phyloP scores from a whole-genome alignment of 2,888 invertebrate species.

The Tenthredo mesomela region DNA sequence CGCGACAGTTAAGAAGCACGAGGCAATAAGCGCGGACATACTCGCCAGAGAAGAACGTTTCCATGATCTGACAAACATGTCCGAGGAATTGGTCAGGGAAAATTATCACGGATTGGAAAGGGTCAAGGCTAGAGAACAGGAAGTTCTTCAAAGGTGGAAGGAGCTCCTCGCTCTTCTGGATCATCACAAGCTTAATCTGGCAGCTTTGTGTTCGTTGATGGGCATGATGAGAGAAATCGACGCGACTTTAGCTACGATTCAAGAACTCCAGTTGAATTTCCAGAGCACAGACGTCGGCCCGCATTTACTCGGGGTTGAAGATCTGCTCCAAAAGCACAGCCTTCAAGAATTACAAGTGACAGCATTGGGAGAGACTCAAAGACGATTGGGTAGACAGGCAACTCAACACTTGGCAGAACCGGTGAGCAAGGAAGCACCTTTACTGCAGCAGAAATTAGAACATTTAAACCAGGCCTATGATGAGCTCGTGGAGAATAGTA shows the following conservation, averaged over 20 bases:
- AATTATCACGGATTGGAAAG: constrained; percentile 94
- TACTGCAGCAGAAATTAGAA: constrained; percentile 86
- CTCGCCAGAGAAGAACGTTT: constrained; percentile 96
- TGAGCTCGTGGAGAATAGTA: constrained; percentile 86
- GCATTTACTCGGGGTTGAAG: constrained; percentile 96
- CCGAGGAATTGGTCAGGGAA: constrained; percentile 93
- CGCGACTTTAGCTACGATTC: constrained; percentile 90
- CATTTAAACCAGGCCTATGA: constrained; percentile 89
- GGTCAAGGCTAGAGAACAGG: constrained; percentile 85
- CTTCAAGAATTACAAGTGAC: constrained; percentile 92
- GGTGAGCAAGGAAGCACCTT: constrained; percentile 75
- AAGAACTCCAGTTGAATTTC: constrained; percentile 89
- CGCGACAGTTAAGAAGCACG: constrained; percentile 98
- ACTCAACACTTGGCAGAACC: constrained; percentile 71
- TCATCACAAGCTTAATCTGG: constrained; percentile 88
- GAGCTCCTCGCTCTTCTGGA: constrained; percentile 91
- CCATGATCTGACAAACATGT: constrained; percentile 95
- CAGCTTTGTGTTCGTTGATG: constrained; percentile 91
- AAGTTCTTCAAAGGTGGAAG: constrained; percentile 93
- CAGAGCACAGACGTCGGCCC: constrained; percentile 94
- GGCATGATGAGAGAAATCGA: constrained; percentile 94
- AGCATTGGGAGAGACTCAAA: constrained; percentile 91
- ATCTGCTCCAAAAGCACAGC: constrained; percentile 95
- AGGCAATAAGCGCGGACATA: constrained; percentile 98
- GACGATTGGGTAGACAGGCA: constrained; percentile 86